Evolutionary conservation across 1,140 invertebrate species (phyloP), one percentile per base, ranked within the genome.

Genomic region (Ptiloglossa arizonensis): DNA sequence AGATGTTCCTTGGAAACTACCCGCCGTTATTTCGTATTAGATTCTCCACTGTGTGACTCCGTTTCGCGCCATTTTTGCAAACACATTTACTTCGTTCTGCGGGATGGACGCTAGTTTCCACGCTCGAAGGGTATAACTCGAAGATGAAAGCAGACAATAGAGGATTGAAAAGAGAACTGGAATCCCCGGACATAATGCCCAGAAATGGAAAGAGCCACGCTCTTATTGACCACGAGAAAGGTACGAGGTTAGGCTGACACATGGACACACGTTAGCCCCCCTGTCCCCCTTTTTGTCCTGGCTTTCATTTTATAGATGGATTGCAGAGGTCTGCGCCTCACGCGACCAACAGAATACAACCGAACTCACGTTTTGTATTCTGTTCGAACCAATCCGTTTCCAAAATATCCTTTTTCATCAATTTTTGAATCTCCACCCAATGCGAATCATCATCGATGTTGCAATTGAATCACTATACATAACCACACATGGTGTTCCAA

Each of bases 301-400:
- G 68, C 66, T 86, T 86, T 88, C 83, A 85, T 88, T 89, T 89
- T 87, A 89, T 87, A 89, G 88, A 88, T 80, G 88, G 87, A 89
- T 88, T 73, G 87, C 80, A 66, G 73, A 81, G 86, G 79, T 88
- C 87, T 86, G 84, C 81, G 86, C 71, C 11, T 87, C 80, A 56
- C 67, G 69, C 81, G 80, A 71, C 80, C 83, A 76, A 80, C 73
- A 71, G 81, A 79, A 87, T 84, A 75, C 71, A 38, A 60, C 19
- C 57, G 19, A 35, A 41, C 38, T 79, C 72, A 27, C 69, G 52
- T 59, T 77, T 54, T 70, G 38, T 32, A 52, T 83, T 57, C 38
- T 22, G 56, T 63, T 57, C 38, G 13, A 63, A 63, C 60, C 63
- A 82, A 82, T 82, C 69, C 57, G 68, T 70, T 82, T 79, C 41